These are phyloP conservation scores for Gymnarchus niloticus DNA, from an alignment of 2,113 vertebrate genomes.

Conservation along the genomic window DNA sequence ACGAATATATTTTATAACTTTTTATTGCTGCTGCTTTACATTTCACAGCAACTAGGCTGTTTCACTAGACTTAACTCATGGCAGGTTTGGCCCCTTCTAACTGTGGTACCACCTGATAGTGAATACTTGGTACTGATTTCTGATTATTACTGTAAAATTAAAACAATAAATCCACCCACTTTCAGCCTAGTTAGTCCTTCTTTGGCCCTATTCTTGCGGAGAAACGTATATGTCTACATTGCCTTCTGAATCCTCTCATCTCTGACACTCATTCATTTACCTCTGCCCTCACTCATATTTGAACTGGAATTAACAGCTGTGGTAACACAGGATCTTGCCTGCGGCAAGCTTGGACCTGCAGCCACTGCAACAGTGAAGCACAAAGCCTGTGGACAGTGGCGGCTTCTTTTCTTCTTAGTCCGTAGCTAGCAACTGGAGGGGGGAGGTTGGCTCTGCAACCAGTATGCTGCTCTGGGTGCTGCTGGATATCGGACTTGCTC, in stretches of 20 bases:
- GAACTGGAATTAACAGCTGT: constrained; percentile 78
- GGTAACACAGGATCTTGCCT: constrained; percentile 76
- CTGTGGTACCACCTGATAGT: background rate
- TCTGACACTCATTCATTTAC: background rate
- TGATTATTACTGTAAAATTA: background rate
- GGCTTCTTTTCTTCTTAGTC: no score
- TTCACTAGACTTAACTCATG: no score
- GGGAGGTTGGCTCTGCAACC: no score
- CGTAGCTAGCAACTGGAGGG: no score
- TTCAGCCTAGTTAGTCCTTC: background rate
- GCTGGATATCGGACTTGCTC: no score
- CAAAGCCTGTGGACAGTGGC: background rate
- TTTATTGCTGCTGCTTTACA: background rate
- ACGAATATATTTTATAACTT: background rate
- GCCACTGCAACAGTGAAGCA: constrained; percentile 44
- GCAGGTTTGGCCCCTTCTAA: background rate
- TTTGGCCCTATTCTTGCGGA: background rate
- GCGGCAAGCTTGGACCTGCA: constrained; percentile 74
- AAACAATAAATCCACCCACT: background rate
- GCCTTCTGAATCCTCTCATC: background rate
- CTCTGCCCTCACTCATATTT: constrained; percentile 58
- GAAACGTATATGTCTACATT: background rate
- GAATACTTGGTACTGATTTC: background rate
- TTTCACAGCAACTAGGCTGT: background rate
- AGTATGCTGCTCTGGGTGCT: no score